Base-by-base conservation (phyloP, 2,888 invertebrate genomes). In the Cremastinae sp. region DNA sequence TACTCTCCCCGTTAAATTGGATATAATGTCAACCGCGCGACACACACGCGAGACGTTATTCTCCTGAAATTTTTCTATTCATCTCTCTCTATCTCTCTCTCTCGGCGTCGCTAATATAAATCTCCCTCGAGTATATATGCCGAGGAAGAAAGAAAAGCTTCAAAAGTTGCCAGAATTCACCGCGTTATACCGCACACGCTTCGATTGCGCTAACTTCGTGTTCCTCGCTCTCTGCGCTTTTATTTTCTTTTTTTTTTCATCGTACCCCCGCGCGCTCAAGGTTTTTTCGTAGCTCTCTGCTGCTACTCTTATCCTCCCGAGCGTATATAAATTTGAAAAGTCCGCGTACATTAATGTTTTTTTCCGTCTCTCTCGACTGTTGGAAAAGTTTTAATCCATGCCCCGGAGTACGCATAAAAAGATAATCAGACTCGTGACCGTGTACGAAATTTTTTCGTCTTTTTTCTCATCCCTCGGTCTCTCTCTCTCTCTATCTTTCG, bases 111-210 rank as follows among this genome's bases (percentile, higher is more conserved):
- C n/a, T n/a, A n/a, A n/a, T n/a, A n/a, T n/a, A n/a, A n/a, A n/a
- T 14, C 14, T 59, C 53, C 36, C 34, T 7, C 43, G 14, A 43
- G 41, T 34, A 45, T 34, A 45, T 9, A 2, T 16, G 4, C 2
- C 7, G 9, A 34, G 28, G 1, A 34, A 2, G 16, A 18, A 49
- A 2, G 20, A n/a, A 18, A 14, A 45, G 36, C 22, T 45, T 45
- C n/a, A 51, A 45, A 68, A 53, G 38, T 51, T 22, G 34, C 22
- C 47, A 14, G 51, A 10, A 45, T 34, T 22, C 49, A n/a, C n/a
- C n/a, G n/a, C 62, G 14, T 69, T 62, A 69, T 70, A 47, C 61
- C 36, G n/a, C n/a, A n/a, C n/a, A n/a, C 58, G n/a, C 36, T 36
- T 53, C 59, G 65, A 75, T 70, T 65, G 28, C 28, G 28, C 28